These are phyloP conservation scores for Scrobipalpa atriplicella DNA, from an alignment of 2,888 invertebrate species.

Conservation along the genomic window DNA sequence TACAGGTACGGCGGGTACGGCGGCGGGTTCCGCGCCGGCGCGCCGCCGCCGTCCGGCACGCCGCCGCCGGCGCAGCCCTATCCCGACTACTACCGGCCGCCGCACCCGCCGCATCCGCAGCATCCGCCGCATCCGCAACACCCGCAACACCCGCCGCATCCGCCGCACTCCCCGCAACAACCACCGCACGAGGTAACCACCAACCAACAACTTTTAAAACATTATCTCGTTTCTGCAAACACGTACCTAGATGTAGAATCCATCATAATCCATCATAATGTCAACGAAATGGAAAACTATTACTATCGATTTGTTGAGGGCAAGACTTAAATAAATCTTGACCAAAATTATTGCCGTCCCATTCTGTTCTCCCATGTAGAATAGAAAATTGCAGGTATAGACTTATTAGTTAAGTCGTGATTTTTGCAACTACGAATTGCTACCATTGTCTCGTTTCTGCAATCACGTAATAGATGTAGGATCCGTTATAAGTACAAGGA, in stretches of 20 bases:
- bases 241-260: too few relatives aligned
- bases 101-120: constrained; percentile 57
- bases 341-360: too few relatives aligned
- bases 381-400: too few relatives aligned
- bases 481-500: too few relatives aligned
- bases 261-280: too few relatives aligned
- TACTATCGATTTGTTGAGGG: too few relatives aligned
- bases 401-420: too few relatives aligned
- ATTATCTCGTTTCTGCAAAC: neutral
- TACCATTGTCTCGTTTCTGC: neutral
- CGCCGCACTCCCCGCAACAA: constrained; percentile 49
- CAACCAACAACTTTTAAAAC: neutral
- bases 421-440: too few relatives aligned
- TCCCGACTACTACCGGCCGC: constrained; percentile 72
- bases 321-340: too few relatives aligned
- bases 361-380: too few relatives aligned
- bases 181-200: constrained; percentile 59
- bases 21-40: constrained; percentile 65
- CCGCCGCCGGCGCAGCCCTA: constrained; percentile 67
- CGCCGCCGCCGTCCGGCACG: constrained; percentile 53
- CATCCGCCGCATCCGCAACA: constrained; percentile 47
- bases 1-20: constrained; percentile 75
- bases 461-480: too few relatives aligned
- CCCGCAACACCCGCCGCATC: constrained; percentile 45
- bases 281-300: too few relatives aligned